A percentile compares a stretch with the other conserved stretches of the same genome.
Conservation (phyloP, 2,113 vertebrate species). For the Pelodiscus sinensis region DNA sequence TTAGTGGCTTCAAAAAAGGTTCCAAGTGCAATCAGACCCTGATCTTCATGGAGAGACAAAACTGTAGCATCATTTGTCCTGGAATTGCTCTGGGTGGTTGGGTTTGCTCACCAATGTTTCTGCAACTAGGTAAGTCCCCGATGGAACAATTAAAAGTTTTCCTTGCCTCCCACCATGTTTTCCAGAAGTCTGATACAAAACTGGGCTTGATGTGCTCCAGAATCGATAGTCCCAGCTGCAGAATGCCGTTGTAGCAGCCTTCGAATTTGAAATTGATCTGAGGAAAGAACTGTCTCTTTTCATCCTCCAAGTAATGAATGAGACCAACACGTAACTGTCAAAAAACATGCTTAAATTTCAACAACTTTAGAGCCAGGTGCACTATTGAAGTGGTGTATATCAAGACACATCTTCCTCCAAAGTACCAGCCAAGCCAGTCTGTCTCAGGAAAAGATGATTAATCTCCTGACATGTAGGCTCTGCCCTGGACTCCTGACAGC, state of each 20-base stretch:
- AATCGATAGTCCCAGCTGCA: neutral
- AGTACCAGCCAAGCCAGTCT: neutral
- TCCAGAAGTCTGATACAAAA: too few species aligned
- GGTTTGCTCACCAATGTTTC: neutral
- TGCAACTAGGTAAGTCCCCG: neutral
- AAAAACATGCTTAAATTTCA: neutral
- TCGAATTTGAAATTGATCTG: neutral
- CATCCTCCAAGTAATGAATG: neutral
- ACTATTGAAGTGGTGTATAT: neutral
- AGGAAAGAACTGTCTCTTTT: fast-evolving
- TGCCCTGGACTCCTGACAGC: neutral
- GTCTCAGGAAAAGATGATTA: neutral
- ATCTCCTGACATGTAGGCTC: neutral
- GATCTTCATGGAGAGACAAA: neutral
- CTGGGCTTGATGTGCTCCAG: neutral
- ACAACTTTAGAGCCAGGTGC: neutral
- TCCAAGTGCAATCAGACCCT: too few species aligned
- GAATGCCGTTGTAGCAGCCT: too few species aligned
- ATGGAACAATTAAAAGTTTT: neutral
- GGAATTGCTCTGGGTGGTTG: neutral
- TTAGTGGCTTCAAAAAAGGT: too few species aligned
- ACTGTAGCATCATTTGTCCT: neutral
- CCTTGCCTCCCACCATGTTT: neutral
- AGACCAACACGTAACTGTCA: fast-evolving
- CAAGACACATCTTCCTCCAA: neutral